phyloP scores from a whole-genome alignment of 2,113 vertebrate genomes.

The Chloebia gouldiae region DNA sequence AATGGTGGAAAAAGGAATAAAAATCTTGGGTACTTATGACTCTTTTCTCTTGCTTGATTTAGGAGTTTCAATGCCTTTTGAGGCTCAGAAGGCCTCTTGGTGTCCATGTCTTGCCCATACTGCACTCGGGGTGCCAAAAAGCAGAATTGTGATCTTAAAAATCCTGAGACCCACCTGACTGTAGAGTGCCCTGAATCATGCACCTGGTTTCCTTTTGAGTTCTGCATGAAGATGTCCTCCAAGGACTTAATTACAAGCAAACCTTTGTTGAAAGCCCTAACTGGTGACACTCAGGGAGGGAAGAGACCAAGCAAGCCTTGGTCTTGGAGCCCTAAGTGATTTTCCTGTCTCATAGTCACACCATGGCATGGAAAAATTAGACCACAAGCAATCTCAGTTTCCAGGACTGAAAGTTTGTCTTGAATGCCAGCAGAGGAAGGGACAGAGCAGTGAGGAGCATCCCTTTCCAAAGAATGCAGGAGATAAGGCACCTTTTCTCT shows the following conservation, averaged over 20 bases:
- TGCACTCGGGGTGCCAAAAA: not conserved
- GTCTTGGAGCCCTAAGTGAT: not conserved
- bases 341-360: not conserved
- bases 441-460: not conserved
- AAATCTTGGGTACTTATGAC: not conserved
- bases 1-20: not conserved
- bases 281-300: not conserved
- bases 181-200: not conserved
- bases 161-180: not conserved
- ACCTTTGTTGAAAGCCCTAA: not conserved
- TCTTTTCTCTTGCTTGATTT: not conserved
- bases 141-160: not conserved
- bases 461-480: not conserved
- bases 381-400: not conserved
- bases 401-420: not conserved
- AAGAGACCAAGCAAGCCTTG: not conserved
- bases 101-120: not conserved
- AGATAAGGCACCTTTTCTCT: constrained; percentile 34
- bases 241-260: not conserved
- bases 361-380: not conserved
- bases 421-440: not conserved
- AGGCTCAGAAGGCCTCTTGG: not conserved
- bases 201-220: not conserved
- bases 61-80: not conserved
- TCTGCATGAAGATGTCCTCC: not conserved